phyloP scores from a whole-genome alignment of 1,140 invertebrate genomes.

The Macrotrachela quadricornifera region DNA sequence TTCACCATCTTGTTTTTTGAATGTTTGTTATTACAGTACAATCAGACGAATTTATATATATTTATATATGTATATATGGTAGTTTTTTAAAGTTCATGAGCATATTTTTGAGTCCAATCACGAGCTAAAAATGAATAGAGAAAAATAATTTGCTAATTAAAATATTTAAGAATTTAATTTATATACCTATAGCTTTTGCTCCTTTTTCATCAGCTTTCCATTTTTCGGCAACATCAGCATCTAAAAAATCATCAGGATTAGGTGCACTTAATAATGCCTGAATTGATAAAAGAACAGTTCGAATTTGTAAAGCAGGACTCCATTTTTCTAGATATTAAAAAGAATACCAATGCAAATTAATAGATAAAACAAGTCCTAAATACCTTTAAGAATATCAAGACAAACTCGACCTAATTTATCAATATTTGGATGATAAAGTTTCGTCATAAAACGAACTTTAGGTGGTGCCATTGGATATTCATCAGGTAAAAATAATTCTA shows the following conservation, averaged over 20 bases:
- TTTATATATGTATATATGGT: too few species aligned
- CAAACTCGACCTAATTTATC: conserved; percentile 45
- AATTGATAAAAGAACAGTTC: conserved; percentile 83
- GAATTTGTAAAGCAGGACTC: conserved; percentile 89
- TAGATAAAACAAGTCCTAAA: too few species aligned
- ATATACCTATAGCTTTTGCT: conserved; percentile 33
- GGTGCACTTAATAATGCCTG: conserved; percentile 85
- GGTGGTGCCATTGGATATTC: conserved; percentile 60
- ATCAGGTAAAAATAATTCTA: conserved; percentile 55
- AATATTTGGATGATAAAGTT: conserved; percentile 62
- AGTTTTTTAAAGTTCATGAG: too few species aligned
- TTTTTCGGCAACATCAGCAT: conserved; percentile 85
- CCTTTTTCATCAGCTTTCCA: conserved; percentile 90
- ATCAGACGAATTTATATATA: too few species aligned
- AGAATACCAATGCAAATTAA: too few species aligned
- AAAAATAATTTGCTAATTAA: too few species aligned
- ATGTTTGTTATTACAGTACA: too few species aligned
- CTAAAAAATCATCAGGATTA: conserved; percentile 89
- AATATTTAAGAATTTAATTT: conserved; percentile 21
- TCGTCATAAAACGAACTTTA: conserved; percentile 53
- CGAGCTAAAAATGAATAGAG: too few species aligned
- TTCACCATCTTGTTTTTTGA: too few species aligned
- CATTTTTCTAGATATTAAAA: conserved; percentile 50
- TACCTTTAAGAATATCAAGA: conserved; percentile 5
- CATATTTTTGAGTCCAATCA: too few species aligned